Conservation (phyloP, 53 echinoderm and acorn worm genomes). For the Pentamera pediparva region DNA sequence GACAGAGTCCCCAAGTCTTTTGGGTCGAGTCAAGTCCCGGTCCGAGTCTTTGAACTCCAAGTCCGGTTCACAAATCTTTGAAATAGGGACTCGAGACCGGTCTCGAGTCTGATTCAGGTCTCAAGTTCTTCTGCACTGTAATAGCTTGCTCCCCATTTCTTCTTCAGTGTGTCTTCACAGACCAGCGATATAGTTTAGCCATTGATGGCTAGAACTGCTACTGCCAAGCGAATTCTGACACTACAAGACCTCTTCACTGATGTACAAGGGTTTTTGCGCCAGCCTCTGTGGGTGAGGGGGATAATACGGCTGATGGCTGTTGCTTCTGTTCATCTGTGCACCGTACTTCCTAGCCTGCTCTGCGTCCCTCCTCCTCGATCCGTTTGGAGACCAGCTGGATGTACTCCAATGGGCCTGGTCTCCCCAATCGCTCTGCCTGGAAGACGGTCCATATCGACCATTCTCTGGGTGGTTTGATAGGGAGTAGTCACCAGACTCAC, state of each 20-base stretch:
- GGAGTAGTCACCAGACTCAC: neutral
- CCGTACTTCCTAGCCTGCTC: neutral
- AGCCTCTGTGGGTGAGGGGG: neutral
- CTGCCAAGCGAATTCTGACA: neutral
- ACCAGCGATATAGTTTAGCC: neutral
- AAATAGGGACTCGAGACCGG: too few species aligned
- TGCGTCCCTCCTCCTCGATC: neutral
- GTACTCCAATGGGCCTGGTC: neutral
- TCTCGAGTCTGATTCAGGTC: too few species aligned
- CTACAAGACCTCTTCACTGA: slow-evolving; percentile 3
- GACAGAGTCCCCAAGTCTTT: too few species aligned
- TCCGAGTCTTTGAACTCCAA: too few species aligned
- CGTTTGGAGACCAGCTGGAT: neutral
- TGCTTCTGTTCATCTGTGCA: neutral
- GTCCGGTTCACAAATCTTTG: too few species aligned
- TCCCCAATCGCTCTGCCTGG: too few species aligned
- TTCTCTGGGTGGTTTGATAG: neutral
- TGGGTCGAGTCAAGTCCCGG: too few species aligned
- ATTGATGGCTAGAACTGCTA: neutral
- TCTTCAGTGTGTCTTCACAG: neutral
- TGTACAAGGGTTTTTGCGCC: slow-evolving; percentile 6
- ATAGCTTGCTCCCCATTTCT: neutral
- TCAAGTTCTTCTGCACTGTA: too few species aligned
- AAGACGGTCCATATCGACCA: too few species aligned
- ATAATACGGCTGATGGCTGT: neutral